Percentiles rank a stretch among this genome's conserved stretches.
These are phyloP conservation scores for Xiphophorus maculatus DNA, from an alignment of 2,113 vertebrate genomes.

Conservation along the genomic window DNA sequence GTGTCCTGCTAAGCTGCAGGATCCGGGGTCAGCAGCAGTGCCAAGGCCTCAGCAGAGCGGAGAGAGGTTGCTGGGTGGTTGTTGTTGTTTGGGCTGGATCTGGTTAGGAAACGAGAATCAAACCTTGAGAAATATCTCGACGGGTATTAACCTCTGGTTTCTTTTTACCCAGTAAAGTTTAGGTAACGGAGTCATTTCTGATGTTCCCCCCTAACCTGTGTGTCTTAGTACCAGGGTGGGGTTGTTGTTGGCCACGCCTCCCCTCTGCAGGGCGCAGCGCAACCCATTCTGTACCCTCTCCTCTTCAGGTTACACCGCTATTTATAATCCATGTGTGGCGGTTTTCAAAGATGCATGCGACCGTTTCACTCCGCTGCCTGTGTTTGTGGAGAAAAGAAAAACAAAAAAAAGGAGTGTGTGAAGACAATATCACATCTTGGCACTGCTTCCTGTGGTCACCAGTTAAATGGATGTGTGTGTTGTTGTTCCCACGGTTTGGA, in stretches of 20 bases:
- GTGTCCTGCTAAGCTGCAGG: conserved; percentile 55
- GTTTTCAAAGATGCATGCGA: too few species aligned
- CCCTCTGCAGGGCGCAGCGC: conserved; percentile 57
- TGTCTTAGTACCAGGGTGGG: conserved; percentile 56
- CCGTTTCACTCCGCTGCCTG: too few species aligned
- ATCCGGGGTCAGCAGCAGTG: conserved; percentile 42
- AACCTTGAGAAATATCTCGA: conserved; percentile 28
- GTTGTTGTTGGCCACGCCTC: conserved; percentile 61
- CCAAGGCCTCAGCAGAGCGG: conserved; percentile 31
- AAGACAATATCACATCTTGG: conserved; percentile 20
- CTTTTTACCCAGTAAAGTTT: neutral
- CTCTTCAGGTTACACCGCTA: conserved; percentile 72
- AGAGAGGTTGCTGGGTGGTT: conserved; percentile 35
- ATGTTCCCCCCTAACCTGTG: conserved; percentile 42
- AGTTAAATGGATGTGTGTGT: conserved; percentile 49
- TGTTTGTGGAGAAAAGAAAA: too few species aligned
- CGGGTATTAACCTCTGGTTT: neutral
- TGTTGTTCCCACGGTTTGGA: conserved; percentile 16
- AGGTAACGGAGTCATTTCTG: conserved; percentile 12
- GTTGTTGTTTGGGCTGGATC: conserved; percentile 42
- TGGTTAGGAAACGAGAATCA: conserved; percentile 53
- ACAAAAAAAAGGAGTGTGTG: too few species aligned
- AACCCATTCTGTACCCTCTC: conserved; percentile 45
- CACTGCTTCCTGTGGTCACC: conserved; percentile 50
- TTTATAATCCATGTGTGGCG: conserved; percentile 60